Evolutionary conservation across 2,888 invertebrate species (phyloP).

Genomic region (Cryptosula pallasiana): DNA sequence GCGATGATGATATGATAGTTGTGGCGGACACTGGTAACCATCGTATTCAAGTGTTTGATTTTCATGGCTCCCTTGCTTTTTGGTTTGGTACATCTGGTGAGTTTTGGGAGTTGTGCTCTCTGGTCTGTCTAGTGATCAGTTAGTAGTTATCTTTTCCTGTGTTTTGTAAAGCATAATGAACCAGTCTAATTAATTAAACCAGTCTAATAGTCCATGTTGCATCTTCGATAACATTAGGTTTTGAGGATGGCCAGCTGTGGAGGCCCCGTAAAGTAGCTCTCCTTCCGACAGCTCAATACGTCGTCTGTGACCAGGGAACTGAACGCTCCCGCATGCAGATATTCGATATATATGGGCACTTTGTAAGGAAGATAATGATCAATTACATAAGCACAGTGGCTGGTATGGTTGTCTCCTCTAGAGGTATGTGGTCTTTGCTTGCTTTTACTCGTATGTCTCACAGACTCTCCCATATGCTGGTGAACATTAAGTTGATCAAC

Average conservation of each 20-base stretch:
- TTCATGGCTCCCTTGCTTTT: not conserved
- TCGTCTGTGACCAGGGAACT: not conserved
- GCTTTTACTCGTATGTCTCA: no score
- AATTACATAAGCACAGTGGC: constrained; percentile 49
- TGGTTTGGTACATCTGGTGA: not conserved
- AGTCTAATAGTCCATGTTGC: no score
- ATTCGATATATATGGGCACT: constrained; percentile 90
- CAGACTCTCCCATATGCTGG: no score
- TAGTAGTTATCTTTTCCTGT: no score
- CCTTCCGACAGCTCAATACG: not conserved
- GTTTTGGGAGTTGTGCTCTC: no score
- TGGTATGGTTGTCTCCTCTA: constrained; percentile 52
- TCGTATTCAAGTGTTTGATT: not conserved
- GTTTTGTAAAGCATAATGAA: no score
- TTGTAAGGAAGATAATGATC: constrained; percentile 84
- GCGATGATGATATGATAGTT: constrained; percentile 61
- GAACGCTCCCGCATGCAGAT: constrained; percentile 89
- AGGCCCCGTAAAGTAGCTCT: not conserved
- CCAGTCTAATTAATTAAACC: no score
- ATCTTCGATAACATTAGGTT: constrained; percentile 36
- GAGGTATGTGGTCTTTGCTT: no score
- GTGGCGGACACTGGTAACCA: not conserved
- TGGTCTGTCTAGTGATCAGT: no score
- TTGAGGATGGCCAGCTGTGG: constrained; percentile 67
- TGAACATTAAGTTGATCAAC: no score